Evolutionary conservation across 2,888 invertebrate species (phyloP), one percentile per base, ranked within the genome.

Genomic region (Stenurella melanura): DNA sequence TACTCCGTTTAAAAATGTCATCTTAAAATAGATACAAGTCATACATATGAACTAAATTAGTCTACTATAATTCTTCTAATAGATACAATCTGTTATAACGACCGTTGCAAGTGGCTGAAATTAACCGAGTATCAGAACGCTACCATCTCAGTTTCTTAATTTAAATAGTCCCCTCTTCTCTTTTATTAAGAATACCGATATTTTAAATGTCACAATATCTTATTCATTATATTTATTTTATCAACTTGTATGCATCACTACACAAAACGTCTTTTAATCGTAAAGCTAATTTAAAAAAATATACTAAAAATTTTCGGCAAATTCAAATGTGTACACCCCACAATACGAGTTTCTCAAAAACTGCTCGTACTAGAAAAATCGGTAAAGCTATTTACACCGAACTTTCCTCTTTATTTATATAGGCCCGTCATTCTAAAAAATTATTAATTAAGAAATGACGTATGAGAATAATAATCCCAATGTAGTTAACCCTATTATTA

Each of bases 31-130:
- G 82, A 81, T 63, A 54, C 74, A 57, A 77, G 75, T 78, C 69
- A 75, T 72, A 75, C 76, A 75, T 78, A 78, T 73, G 76, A 75
- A 78, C 82, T 77, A 83, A 84, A 84, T 84, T 84, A 84, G 83
- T 82, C 83, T 79, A 78, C 82, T 80, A 83, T 83, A 83, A 83
- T 83, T 84, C 83, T 82, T 84, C 82, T 84, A 84, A 84, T 84
- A 84, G 83, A 83, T 83, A 83, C 83, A 84, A 83, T 83, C 84
- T 83, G 83, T 83, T 64, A 42, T 64, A 64, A 21, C 64, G 15
- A 12, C n/a, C 50, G 5, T n/a, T 83, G 77, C 82, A 66, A 78
- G 68, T 72, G 75, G 71, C 81, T 79, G 79, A 83, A 82, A 82
- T 83, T 83, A 84, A 82, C 82, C 79, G 75, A 74, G 82, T 84